phyloP scores from a whole-genome alignment of 2,797 vertebrate genomes.

The Gymnothorax reevesii region DNA sequence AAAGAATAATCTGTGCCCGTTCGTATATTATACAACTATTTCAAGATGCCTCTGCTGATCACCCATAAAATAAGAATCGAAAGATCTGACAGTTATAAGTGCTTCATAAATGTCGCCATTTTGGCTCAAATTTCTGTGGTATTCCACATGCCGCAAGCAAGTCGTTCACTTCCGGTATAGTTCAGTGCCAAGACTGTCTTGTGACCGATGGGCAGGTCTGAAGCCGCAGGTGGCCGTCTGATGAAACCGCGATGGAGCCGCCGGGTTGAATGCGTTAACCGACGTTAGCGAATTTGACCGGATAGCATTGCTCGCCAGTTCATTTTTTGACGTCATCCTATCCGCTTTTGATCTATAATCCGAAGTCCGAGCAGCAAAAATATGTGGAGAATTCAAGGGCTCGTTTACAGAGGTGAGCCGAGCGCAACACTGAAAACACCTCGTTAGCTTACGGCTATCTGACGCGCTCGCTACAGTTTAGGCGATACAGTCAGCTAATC shows the following conservation, averaged over 20 bases:
- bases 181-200: not conserved
- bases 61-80: not conserved
- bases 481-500: no score
- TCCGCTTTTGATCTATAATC: not conserved
- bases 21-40: not conserved
- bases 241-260: slow-evolving; percentile 16
- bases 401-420: slow-evolving; percentile 70
- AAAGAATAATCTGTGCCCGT: not conserved
- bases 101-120: not conserved
- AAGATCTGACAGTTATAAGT: not conserved
- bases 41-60: not conserved
- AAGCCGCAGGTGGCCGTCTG: not conserved
- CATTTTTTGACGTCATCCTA: not conserved
- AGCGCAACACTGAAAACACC: not conserved
- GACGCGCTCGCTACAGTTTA: not conserved
- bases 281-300: not conserved
- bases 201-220: slow-evolving; percentile 16
- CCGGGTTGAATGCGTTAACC: not conserved
- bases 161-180: not conserved
- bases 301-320: not conserved
- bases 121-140: not conserved
- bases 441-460: not conserved
- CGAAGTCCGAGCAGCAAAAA: not conserved
- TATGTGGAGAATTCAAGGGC: slow-evolving; percentile 73
- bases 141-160: not conserved